Evolutionary conservation across 2,888 invertebrate species (phyloP).

Genomic region (Arge pagana): DNA sequence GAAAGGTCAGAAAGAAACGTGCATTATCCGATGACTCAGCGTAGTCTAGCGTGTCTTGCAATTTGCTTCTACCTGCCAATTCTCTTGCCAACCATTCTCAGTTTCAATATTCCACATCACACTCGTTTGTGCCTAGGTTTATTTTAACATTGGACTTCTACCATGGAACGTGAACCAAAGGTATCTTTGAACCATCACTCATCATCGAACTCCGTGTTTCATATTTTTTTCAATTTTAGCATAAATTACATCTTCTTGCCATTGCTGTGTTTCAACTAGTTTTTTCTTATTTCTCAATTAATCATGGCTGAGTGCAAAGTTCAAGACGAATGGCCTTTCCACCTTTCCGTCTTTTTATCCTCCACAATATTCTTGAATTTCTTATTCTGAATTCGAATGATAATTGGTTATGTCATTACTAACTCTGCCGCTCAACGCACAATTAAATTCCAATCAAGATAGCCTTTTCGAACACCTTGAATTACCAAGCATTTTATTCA

Average conservation of each 20-base stretch:
- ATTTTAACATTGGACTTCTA: constrained; percentile 1
- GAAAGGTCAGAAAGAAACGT: constrained; percentile 14
- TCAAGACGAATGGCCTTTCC: too few species aligned
- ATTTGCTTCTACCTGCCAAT: background rate
- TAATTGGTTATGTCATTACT: too few species aligned
- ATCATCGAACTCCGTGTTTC: background rate
- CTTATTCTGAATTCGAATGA: too few species aligned
- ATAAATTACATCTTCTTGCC: background rate
- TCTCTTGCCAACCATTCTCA: background rate
- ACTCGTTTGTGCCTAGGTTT: background rate
- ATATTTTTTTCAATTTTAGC: background rate
- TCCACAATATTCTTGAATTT: too few species aligned
- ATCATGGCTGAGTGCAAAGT: too few species aligned
- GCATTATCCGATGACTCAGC: constrained; percentile 18
- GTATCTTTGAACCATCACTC: background rate
- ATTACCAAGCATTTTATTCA: too few species aligned
- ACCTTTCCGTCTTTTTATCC: too few species aligned
- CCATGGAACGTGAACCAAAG: constrained; percentile 14
- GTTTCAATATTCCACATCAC: constrained; percentile 2
- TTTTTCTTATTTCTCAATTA: too few species aligned
- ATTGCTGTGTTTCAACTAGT: too few species aligned
- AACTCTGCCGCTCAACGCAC: too few species aligned
- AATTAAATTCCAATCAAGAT: too few species aligned
- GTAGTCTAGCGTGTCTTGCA: constrained; percentile 4
- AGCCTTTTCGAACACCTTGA: too few species aligned